Base-by-base conservation (phyloP, 1,140 invertebrate genomes). In the Rhopalosiphum maidis region DNA sequence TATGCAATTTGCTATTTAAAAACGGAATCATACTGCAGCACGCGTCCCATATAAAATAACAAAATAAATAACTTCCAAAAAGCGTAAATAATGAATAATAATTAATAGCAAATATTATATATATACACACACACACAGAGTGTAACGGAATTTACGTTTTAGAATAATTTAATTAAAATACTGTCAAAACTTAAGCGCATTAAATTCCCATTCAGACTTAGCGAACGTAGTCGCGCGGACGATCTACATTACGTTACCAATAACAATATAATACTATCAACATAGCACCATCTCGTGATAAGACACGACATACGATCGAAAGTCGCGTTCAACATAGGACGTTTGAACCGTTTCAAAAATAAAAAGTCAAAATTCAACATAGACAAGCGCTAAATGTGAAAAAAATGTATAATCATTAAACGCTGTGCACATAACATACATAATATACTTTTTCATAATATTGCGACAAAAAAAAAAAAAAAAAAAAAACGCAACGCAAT, bases 121-220 rank as follows among this genome's bases (percentile, higher is more conserved):
- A 30, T 23, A 30, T 25, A 60, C 15, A 77, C 15, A 77, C 1
- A n/a, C 30, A n/a, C 30, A n/a, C 30, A 68, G 1, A 77, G 60
- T 77, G 60, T n/a, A 77, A 77, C 5, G n/a, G 60, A 77, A 77
- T 77, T 77, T 77, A 77, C 5, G 60, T n/a, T 87, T 87, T n/a
- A 51, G n/a, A 88, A 88, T 48, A 88, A 88, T n/a, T 48, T 48
- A 48, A 46, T 77, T 48, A 41, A 54, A 54, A 35, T 54, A 89
- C 89, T 68, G 89, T 68, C 55, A 90, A 68, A 90, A 90, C 35
- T 55, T 55, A 90, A 90, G 89, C 89, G 89, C 89, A 90, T 90
- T 90, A 90, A 90, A 90, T 90, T 90, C 37, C 54, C 89, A 68
- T 90, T 90, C 89, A 90, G 89, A 90, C 89, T 90, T 90, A 60